phyloP scores from a whole-genome alignment of 2,888 invertebrate species.

The Polydrusus cervinus region DNA sequence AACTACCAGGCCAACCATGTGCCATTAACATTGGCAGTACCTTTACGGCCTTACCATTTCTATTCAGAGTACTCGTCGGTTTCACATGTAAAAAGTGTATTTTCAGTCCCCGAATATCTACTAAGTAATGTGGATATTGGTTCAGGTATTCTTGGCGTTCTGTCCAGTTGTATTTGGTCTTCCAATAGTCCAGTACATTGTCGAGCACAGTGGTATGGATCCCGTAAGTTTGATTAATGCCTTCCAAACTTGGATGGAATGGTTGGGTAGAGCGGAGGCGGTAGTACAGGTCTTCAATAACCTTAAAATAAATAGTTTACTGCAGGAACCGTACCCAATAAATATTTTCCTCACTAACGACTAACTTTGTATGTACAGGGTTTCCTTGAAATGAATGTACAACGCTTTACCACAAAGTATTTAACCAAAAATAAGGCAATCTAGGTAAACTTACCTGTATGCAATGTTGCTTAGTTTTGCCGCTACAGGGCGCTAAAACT shows the following conservation, averaged over 20 bases:
- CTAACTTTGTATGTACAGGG: too few relatives aligned
- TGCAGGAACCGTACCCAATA: too few relatives aligned
- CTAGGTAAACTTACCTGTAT: too few relatives aligned
- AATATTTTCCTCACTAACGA: too few relatives aligned
- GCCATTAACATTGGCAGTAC: slow-evolving; percentile 81
- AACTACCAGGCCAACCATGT: slow-evolving; percentile 94
- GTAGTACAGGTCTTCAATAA: slow-evolving; percentile 23
- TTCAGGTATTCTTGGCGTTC: slow-evolving; percentile 78
- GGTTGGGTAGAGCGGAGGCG: slow-evolving; percentile 33
- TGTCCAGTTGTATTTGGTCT: slow-evolving; percentile 79
- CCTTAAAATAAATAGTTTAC: too few relatives aligned
- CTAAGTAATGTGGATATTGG: slow-evolving; percentile 79
- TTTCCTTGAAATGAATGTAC: too few relatives aligned
- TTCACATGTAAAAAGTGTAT: slow-evolving; percentile 79
- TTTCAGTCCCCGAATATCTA: slow-evolving; percentile 80
- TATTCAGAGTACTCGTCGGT: slow-evolving; percentile 67
- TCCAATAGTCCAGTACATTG: slow-evolving; percentile 85
- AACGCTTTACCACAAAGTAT: too few relatives aligned
- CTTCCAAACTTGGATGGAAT: slow-evolving; percentile 75
- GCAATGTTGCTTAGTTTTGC: too few relatives aligned
- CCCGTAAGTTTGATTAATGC: slow-evolving; percentile 84
- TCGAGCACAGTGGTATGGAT: slow-evolving; percentile 81
- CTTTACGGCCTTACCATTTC: slow-evolving; percentile 61
- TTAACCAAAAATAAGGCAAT: too few relatives aligned
- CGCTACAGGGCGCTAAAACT: too few relatives aligned